A percentile compares a stretch with the other conserved stretches of the same genome.
Evolutionary conservation across 2,113 vertebrate species (phyloP).

Genomic region (Dendrocopos noguchii): DNA sequence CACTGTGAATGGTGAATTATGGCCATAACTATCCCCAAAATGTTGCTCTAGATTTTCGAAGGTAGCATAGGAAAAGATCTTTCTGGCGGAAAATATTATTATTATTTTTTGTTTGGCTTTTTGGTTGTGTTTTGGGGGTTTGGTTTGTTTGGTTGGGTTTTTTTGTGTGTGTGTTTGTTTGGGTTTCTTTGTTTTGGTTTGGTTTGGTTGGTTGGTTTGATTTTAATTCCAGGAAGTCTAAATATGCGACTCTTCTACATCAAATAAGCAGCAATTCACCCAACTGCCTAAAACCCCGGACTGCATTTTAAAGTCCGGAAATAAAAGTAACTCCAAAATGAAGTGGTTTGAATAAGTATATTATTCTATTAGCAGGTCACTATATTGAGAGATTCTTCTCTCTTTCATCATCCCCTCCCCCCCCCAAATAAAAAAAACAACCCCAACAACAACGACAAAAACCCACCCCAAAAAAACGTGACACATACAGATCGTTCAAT

Average conservation of each 20-base stretch:
- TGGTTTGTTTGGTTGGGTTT: no score
- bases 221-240: neutral
- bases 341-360: constrained; percentile 27
- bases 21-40: neutral
- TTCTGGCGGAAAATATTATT: neutral
- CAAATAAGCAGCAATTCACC: neutral
- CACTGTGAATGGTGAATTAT: neutral
- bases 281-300: neutral
- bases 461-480: neutral
- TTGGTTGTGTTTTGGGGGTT: no score
- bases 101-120: no score
- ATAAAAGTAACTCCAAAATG: constrained; percentile 25
- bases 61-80: neutral
- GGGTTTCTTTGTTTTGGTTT: no score
- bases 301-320: constrained; percentile 5
- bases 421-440: constrained; percentile 41
- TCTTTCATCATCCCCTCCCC: constrained; percentile 60
- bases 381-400: constrained; percentile 34
- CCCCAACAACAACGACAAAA: no score
- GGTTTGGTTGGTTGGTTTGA: neutral
- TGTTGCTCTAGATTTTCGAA: neutral
- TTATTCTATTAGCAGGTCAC: constrained; percentile 20
- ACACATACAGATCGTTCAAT: constrained; percentile 54
- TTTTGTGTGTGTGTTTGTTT: no score
- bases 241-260: neutral